These are phyloP conservation scores for Aptenodytes patagonicus DNA, from an alignment of 2,113 vertebrate genomes.

Conservation along the genomic window DNA sequence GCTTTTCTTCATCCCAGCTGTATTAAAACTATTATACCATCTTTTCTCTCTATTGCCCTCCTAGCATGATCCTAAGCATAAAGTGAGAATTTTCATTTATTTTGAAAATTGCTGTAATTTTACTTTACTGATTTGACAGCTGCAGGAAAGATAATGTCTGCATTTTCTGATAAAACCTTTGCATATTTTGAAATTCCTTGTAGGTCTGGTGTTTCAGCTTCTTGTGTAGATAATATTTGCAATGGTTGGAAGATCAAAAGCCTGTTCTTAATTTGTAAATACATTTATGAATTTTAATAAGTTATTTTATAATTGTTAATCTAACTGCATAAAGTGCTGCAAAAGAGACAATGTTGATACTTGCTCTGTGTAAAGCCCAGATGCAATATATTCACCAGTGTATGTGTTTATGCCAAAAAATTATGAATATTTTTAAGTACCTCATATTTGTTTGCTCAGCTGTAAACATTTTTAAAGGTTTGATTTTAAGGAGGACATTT, in stretches of 20 bases:
- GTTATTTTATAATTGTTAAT: neutral
- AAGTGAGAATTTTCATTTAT: neutral
- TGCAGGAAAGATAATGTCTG: neutral
- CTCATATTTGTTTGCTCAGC: neutral
- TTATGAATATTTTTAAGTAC: neutral
- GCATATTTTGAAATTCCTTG: neutral
- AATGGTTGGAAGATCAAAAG: neutral
- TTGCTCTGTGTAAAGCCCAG: neutral
- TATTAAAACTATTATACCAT: neutral
- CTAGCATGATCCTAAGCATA: neutral
- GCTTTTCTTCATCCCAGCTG: neutral
- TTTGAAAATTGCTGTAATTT: slow-evolving; percentile 7
- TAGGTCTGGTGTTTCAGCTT: neutral
- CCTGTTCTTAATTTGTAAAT: neutral
- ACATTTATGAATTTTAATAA: neutral
- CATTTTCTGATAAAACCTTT: neutral
- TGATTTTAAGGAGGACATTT: neutral
- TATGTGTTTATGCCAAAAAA: neutral
- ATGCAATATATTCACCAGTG: neutral
- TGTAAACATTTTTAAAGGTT: neutral
- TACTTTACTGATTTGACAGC: neutral
- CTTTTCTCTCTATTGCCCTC: neutral
- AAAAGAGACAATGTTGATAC: neutral
- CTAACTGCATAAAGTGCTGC: neutral
- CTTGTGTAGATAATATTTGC: neutral